Conservation (phyloP, 2,797 vertebrate species). For the Artibeus lituratus region DNA sequence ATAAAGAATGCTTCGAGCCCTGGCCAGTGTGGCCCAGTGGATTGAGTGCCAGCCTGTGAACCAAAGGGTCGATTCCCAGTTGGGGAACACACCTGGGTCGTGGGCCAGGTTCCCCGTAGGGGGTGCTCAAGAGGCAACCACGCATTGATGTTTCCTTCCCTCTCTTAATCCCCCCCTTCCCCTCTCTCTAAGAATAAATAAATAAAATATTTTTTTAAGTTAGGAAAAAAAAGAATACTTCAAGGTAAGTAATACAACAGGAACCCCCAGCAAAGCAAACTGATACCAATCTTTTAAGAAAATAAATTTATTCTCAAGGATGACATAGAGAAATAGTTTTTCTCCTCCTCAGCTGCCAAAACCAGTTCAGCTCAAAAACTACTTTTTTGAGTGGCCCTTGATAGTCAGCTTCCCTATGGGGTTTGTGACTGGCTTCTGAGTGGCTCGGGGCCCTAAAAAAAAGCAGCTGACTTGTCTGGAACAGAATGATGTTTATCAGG, state of each 20-base stretch:
- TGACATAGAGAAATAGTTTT: background rate
- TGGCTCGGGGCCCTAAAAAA: background rate
- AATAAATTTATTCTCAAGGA: background rate
- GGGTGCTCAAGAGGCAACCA: too few relatives aligned
- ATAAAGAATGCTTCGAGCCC: background rate
- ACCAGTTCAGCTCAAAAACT: background rate
- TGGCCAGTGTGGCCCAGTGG: too few relatives aligned
- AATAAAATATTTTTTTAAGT: too few relatives aligned
- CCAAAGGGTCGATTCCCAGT: too few relatives aligned
- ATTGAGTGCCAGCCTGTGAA: too few relatives aligned
- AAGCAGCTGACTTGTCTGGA: background rate
- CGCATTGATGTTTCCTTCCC: too few relatives aligned
- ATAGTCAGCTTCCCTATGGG: background rate
- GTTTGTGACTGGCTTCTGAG: background rate
- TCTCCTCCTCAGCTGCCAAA: background rate
- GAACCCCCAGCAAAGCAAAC: background rate
- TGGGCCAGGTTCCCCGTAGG: too few relatives aligned
- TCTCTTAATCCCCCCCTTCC: too few relatives aligned
- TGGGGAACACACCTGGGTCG: too few relatives aligned
- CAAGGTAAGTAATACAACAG: background rate
- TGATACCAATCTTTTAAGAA: background rate
- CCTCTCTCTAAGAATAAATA: too few relatives aligned
- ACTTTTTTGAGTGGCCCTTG: background rate
- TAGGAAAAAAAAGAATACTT: background rate
- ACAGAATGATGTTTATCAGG: background rate